These are phyloP conservation scores for Charaxes varanes DNA, from an alignment of 1,140 invertebrate species.

Conservation along the genomic window DNA sequence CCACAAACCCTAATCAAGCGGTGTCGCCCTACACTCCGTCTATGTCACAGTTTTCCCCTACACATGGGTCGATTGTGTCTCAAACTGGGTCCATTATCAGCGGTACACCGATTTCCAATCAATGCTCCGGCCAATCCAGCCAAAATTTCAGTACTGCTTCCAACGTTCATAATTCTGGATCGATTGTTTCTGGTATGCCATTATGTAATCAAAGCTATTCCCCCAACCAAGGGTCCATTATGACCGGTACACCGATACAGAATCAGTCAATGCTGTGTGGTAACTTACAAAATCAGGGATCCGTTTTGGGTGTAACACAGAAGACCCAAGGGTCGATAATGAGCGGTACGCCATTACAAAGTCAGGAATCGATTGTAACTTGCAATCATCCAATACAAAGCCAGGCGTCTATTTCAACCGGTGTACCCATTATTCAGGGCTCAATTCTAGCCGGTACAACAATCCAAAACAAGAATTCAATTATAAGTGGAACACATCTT, in stretches of 20 bases:
- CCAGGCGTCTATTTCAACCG: slow-evolving; percentile 11
- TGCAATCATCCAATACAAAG: slow-evolving; percentile 10
- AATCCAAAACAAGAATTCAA: slow-evolving; percentile 2
- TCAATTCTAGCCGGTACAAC: slow-evolving; percentile 6
- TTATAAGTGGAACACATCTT: background rate
- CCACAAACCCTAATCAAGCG: too few species aligned
- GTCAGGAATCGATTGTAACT: slow-evolving; percentile 9
- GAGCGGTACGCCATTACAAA: slow-evolving; percentile 12
- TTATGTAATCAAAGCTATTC: background rate
- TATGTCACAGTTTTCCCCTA: slow-evolving; percentile 33
- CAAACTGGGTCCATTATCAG: slow-evolving; percentile 19
- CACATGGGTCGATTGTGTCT: slow-evolving; percentile 21
- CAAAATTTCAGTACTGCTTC: background rate
- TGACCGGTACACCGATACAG: slow-evolving; percentile 8
- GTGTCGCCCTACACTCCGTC: slow-evolving; percentile 31
- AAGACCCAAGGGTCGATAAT: slow-evolving; percentile 22
- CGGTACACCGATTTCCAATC: slow-evolving; percentile 17
- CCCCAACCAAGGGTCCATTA: slow-evolving; percentile 7
- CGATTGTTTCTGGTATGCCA: slow-evolving; percentile 9
- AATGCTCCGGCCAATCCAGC: slow-evolving; percentile 1
- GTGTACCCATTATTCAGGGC: slow-evolving; percentile 12
- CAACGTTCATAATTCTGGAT: slow-evolving; percentile 2
- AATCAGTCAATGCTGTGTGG: background rate
- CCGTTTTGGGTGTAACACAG: background rate
- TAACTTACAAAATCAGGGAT: background rate